phyloP scores from a whole-genome alignment of 2,797 vertebrate species.

The Platalea minor region DNA sequence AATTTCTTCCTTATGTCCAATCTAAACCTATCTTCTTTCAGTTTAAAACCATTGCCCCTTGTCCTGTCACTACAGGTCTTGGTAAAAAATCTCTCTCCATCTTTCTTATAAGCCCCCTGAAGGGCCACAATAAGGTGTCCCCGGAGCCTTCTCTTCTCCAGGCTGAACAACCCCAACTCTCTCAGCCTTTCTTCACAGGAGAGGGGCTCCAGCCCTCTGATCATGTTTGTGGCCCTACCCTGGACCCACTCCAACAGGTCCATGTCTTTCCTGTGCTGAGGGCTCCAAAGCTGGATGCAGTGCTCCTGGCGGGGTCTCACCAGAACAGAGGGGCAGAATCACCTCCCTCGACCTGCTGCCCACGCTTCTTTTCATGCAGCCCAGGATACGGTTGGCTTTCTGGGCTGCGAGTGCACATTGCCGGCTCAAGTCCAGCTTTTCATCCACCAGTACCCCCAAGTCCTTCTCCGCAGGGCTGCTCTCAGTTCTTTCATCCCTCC shows the following conservation, averaged over 20 bases:
- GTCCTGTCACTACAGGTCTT: background rate
- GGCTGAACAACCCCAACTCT: background rate
- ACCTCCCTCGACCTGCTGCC: background rate
- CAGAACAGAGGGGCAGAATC: background rate
- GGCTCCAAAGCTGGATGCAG: background rate
- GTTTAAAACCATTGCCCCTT: background rate
- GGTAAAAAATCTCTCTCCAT: background rate
- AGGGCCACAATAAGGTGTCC: background rate
- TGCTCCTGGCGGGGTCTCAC: background rate
- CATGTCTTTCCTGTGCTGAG: background rate
- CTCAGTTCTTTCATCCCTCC: background rate
- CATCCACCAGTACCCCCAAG: background rate
- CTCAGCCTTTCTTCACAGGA: background rate
- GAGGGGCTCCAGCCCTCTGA: background rate
- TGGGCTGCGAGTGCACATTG: accelerated
- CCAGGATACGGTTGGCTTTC: background rate
- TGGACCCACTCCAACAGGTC: background rate
- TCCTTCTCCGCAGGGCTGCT: background rate
- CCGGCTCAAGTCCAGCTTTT: background rate
- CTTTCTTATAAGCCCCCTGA: background rate
- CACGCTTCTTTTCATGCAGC: background rate
- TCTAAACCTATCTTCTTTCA: background rate
- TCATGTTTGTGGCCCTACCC: background rate
- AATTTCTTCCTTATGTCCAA: background rate
- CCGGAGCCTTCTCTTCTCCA: background rate